Evolutionary conservation across 2,888 invertebrate genomes (phyloP).

Genomic region (Criorhina ranunculi): DNA sequence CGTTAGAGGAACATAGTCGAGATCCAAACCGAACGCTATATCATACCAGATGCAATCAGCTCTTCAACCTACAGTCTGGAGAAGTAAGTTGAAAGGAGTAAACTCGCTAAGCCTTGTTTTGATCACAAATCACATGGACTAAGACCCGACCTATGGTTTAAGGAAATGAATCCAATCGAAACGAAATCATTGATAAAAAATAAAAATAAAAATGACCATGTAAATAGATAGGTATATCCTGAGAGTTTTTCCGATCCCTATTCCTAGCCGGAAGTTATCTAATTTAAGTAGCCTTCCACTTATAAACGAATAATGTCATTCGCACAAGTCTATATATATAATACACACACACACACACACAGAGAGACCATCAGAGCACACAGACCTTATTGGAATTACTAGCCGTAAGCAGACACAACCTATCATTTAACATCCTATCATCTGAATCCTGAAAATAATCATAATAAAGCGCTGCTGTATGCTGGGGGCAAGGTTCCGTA

Average conservation of each 20-base stretch:
- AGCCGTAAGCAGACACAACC: conserved; percentile 6
- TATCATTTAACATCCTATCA: conserved; percentile 12
- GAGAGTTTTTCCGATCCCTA: conserved; percentile 31
- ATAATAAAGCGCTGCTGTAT: conserved; percentile 35
- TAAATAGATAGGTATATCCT: conserved; percentile 29
- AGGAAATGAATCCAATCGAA: conserved; percentile 45
- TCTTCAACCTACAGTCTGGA: too few species aligned
- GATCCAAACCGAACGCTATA: too few species aligned
- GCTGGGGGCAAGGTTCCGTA: background rate
- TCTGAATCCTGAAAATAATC: conserved; percentile 46
- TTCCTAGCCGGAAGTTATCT: conserved; percentile 42
- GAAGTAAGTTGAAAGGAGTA: too few species aligned
- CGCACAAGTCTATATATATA: too few species aligned
- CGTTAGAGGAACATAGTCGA: too few species aligned
- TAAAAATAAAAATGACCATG: conserved; percentile 18
- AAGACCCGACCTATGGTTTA: background rate
- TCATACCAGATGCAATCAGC: too few species aligned
- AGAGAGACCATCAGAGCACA: background rate
- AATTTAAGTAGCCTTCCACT: conserved; percentile 31
- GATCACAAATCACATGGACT: too few species aligned
- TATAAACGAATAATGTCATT: conserved; percentile 26
- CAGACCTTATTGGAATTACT: conserved; percentile 28
- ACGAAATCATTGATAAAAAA: conserved; percentile 35
- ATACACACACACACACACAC: conserved; percentile 1
- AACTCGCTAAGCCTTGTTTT: too few species aligned